Conservation (phyloP, 2,888 invertebrate genomes). For the Tetragonisca angustula region DNA sequence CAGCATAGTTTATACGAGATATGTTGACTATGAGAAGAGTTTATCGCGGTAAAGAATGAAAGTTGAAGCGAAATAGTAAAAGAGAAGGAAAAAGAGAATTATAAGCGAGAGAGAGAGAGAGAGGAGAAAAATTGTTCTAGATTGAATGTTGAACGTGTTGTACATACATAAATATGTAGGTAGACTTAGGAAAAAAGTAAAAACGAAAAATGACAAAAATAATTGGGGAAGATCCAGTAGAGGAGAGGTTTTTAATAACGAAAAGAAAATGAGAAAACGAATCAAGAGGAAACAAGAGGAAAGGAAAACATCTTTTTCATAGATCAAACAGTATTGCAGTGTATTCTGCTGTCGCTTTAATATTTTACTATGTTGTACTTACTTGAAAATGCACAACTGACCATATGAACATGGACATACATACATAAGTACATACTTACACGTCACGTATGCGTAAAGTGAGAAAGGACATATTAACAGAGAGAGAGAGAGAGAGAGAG, state of each 20-base stretch:
- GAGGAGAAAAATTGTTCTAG: constrained; percentile 61
- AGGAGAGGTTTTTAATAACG: constrained; percentile 17
- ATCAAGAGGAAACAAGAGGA: constrained; percentile 5
- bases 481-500: too few species aligned
- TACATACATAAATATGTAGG: constrained; percentile 73
- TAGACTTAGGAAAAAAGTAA: constrained; percentile 45
- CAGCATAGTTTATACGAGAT: constrained; percentile 80
- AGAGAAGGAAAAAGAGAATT: neutral
- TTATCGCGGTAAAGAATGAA: constrained; percentile 48
- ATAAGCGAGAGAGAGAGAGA: too few species aligned
- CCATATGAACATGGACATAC: constrained; percentile 59
- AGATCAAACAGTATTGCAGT: constrained; percentile 72
- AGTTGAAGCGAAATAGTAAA: neutral
- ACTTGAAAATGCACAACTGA: constrained; percentile 76
- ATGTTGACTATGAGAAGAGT: constrained; percentile 72
- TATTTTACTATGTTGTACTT: constrained; percentile 71
- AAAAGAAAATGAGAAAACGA: constrained; percentile 17
- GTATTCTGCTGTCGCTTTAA: constrained; percentile 71
- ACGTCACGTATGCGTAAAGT: constrained; percentile 45
- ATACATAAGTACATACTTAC: constrained; percentile 36
- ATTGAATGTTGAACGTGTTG: constrained; percentile 74
- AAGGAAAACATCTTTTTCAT: constrained; percentile 69
- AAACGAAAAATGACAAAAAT: neutral
- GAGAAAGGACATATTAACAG: constrained; percentile 2
- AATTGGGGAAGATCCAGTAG: constrained; percentile 20